Base-by-base conservation (phyloP, 2,888 invertebrate species). In the Agrochola lychnidis region DNA sequence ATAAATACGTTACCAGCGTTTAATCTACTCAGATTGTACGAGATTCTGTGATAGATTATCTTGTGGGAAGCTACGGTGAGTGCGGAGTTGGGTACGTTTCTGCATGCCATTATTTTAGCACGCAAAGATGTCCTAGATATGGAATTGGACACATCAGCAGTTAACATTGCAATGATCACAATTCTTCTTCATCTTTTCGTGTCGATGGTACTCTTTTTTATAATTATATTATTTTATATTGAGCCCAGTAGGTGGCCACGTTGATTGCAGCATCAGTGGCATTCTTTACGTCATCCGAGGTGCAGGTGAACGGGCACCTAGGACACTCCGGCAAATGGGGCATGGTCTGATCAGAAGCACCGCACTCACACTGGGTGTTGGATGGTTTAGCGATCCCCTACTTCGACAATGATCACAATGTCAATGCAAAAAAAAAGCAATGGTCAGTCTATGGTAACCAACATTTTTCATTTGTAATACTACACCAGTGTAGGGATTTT, bases 11-110 rank as follows among this genome's bases (percentile, higher is more conserved):
- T 89, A 90, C 91, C 85, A 84, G 81, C 88, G 88, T 90, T 90
- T 90, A 90, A 91, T 92, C 89, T 89, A 80, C 90, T 89, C 91
- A 90, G 93, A 92, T 92, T 92, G 92, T 89, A 86, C 83, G 89
- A 89, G 90, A 91, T 92, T 90, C 90, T 89, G 85, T 93, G 87
- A 89, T 89, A 88, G 87, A 90, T 88, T 90, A 89, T 87, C 84
- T 86, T 74, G 19, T 25, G 53, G 40, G 16, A 19, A 9, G 42
- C 81, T 45, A 73, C 81, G 40, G 14, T 51, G 9, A 79, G 25
- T 84, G 6, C 0, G 85, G 70, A 87, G 67, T 59, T 78, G 25
- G 72, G 71, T 42, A 71, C 6, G 63, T 73, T 78, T 70, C 67
- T 14, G 0, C 0, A 6, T 22, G 1, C 3, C 56, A 56, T 19